Evolutionary conservation across 2,888 invertebrate species (phyloP).

Genomic region (Miltochrista miniata): DNA sequence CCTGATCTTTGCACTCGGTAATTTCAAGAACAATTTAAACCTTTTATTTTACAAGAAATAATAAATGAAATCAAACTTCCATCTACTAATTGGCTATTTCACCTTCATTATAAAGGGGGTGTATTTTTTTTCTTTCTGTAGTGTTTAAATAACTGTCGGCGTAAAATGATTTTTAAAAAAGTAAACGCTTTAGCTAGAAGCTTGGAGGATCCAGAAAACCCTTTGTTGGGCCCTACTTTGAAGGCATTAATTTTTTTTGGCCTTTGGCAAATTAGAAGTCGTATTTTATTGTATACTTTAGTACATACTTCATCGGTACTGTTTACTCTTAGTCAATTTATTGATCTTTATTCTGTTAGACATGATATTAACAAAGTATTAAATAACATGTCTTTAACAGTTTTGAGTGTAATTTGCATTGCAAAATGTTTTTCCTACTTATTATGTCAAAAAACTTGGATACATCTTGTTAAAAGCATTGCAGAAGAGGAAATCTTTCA

Average conservation of each 20-base stretch:
- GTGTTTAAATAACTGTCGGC: too few relatives aligned
- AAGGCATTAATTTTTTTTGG: constrained; percentile 57
- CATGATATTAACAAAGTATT: constrained; percentile 50
- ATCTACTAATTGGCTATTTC: too few relatives aligned
- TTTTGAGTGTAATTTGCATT: constrained; percentile 43
- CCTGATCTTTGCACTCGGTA: background rate
- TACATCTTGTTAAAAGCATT: constrained; percentile 17
- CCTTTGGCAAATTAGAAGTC: constrained; percentile 49
- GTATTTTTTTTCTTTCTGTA: too few relatives aligned
- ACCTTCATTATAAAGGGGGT: too few relatives aligned
- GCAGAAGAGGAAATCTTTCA: constrained; percentile 50
- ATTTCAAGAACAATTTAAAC: background rate
- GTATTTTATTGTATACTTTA: constrained; percentile 42
- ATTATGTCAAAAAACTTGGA: constrained; percentile 33
- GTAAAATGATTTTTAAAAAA: constrained; percentile 40
- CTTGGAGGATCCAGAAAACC: constrained; percentile 55
- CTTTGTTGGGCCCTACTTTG: constrained; percentile 62
- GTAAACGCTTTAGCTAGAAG: constrained; percentile 38
- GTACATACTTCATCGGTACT: constrained; percentile 41
- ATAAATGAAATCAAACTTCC: too few relatives aligned
- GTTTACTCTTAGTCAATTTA: constrained; percentile 46
- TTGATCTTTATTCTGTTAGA: constrained; percentile 51
- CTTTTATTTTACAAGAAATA: too few relatives aligned
- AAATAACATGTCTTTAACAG: constrained; percentile 51
- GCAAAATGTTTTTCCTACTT: constrained; percentile 47